Evolutionary conservation across 2,888 invertebrate genomes (phyloP).

Genomic region (Nyleta sp.): DNA sequence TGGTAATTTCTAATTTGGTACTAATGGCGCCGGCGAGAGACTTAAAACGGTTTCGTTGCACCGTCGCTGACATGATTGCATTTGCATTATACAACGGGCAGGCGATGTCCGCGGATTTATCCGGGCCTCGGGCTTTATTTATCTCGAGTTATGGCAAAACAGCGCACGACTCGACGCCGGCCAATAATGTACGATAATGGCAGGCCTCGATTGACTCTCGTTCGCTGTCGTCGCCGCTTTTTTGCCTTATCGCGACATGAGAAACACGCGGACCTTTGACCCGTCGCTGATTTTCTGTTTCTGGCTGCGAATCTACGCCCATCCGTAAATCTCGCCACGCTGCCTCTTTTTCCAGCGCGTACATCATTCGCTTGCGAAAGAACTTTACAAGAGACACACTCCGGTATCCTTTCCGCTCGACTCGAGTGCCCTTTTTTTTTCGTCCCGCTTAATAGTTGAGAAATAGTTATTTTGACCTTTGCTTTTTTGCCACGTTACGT

Average conservation of each 20-base stretch:
- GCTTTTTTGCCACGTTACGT: constrained; percentile 47
- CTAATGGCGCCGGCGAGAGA: constrained; percentile 60
- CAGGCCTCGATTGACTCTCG: constrained; percentile 76
- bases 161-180: constrained; percentile 75
- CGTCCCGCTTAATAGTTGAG: constrained; percentile 34
- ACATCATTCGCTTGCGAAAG: constrained; percentile 54
- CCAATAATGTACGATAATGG: constrained; percentile 81
- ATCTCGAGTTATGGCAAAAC: constrained; percentile 81
- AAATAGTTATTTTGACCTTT: constrained; percentile 56
- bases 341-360: constrained; percentile 46
- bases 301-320: constrained; percentile 63
- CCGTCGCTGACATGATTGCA: constrained; percentile 78
- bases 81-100: constrained; percentile 81
- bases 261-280: constrained; percentile 66
- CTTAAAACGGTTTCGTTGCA: constrained; percentile 62
- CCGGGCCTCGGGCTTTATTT: constrained; percentile 80
- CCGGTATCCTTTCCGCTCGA: constrained; percentile 43
- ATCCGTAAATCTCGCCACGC: constrained; percentile 51
- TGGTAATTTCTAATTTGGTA: constrained; percentile 67
- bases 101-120: constrained; percentile 77
- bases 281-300: constrained; percentile 61
- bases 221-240: constrained; percentile 66
- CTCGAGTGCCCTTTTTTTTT: constrained; percentile 25
- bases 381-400: constrained; percentile 42
- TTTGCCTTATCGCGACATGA: constrained; percentile 63